Evolutionary conservation across 2,888 invertebrate genomes (phyloP), one percentile per base, ranked within the genome.

Genomic region (Mechanitis mazaeus): DNA sequence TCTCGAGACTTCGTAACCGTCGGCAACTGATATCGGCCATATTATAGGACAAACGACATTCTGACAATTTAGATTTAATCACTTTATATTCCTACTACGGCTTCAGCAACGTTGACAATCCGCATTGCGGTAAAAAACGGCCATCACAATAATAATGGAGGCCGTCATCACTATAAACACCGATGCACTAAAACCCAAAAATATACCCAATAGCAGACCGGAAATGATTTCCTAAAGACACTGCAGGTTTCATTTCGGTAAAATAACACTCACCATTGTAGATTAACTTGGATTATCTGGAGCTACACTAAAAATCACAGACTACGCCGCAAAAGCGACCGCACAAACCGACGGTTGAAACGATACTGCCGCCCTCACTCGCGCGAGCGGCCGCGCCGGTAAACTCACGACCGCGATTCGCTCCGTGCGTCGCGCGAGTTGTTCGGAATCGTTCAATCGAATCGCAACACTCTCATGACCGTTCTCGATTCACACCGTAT

Each of bases 291-390:
- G 91, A 91, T 91, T 90, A 89, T 85, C 90, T 85, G 88, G 87
- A 87, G 90, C 90, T 90, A 91, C 90, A 90, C 90, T 90, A 91
- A 90, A 88, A 89, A 89, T 90, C 90, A 89, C 90, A 89, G 89
- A 85, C 86, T 85, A 85, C 84, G 90, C 86, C 91, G 89, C 89
- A 83, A 87, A 84, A 87, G 88, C 91, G 88, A 88, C 88, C 87
- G 75, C 87, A 85, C 90, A 80, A 82, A 86, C 83, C 90, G 90
- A 90, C 87, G 89, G 84, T 85, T 87, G 79, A 85, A 87, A 85
- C 90, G 90, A 90, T 87, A 91, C 92, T 91, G 91, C 90, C 91
- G 91, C 90, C 90, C 89, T 84, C 89, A 79, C 78, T 87, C 87
- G 87, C 87, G 86, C 85, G 87, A 86, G 80, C 87, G 89, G 87